These are phyloP conservation scores for Lacerta agilis DNA, from an alignment of 2,797 vertebrate species.

Conservation along the genomic window DNA sequence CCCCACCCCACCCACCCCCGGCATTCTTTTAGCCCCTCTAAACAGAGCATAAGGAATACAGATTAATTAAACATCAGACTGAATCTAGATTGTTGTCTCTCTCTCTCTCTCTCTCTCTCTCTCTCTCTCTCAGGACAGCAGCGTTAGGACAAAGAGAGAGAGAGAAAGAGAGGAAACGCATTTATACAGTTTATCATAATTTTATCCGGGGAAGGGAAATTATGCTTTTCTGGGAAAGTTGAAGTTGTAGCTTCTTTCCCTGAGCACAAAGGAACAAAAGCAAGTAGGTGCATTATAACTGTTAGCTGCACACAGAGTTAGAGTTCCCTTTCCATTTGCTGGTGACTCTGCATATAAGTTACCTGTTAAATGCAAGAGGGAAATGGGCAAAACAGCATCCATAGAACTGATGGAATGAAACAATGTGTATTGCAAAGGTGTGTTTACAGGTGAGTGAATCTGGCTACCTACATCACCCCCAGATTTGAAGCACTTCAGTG, in stretches of 20 bases:
- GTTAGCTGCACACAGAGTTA: background rate
- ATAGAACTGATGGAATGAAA: background rate
- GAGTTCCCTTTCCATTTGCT: conserved; percentile 9
- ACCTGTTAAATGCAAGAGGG: background rate
- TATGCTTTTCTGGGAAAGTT: conserved; percentile 42
- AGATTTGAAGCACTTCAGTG: no score
- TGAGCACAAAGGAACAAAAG: background rate
- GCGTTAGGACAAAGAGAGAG: background rate
- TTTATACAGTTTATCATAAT: conserved; percentile 30
- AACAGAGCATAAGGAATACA: conserved; percentile 57
- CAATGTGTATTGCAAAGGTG: background rate
- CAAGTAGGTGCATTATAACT: background rate
- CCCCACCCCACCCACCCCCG: background rate
- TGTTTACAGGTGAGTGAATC: background rate
- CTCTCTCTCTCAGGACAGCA: conserved; percentile 31
- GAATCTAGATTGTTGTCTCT: conserved; percentile 46
- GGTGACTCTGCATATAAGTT: background rate
- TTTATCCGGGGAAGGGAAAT: conserved; percentile 27
- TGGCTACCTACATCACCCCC: no score
- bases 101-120: conserved; percentile 43
- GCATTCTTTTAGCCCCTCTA: conserved; percentile 29
- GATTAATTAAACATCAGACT: conserved; percentile 58
- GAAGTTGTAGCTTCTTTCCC: background rate
- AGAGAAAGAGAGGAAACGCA: background rate
- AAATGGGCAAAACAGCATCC: background rate